Evolutionary conservation across 2,888 invertebrate species (phyloP), one percentile per base, ranked within the genome.

Genomic region (Galerucella nymphaeae): DNA sequence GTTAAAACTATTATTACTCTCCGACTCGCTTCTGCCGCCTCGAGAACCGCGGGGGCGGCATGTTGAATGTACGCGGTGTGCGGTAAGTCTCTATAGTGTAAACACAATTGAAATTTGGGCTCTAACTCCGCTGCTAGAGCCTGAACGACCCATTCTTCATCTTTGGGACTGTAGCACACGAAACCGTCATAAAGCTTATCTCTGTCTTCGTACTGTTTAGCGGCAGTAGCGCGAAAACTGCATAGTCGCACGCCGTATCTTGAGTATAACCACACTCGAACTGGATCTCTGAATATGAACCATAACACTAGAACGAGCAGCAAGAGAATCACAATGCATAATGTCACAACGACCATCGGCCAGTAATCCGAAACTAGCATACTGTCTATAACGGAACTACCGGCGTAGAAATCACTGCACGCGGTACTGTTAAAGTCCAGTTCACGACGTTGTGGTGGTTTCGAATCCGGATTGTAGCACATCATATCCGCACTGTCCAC

Each of bases 161-260:
- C 97, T 87, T 95, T 95, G 58, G 94, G 94, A 81, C 96, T 95
- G 87, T 97, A 98, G 82, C 96, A 93, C 14, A 98, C 93, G 85
- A 97, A 97, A 63, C 95, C 96, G 85, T 98, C 97, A 87, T 96
- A 97, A 42, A 95, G 88, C 82, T 95, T 95, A 82, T 96, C 95
- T 75, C 92, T 91, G 82, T 95, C 95, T 85, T 94, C 95, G 84
- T 90, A 92, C 75, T 86, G 86, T 80, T 87, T 85, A 14, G 90
- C 88, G 57, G 91, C 90, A 2, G 91, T 89, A 70, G 92, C 92
- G 10, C 93, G 90, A 65, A 91, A 91, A 77, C 90, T 90, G 85
- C 94, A 94, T 76, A 96, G 90, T 78, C 96, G 89, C 55, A 96
- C 91, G 1, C 96, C 96, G 87, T 95, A 96, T 79, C 93, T 93